Evolutionary conservation across 1,140 invertebrate species (phyloP), one percentile per base, ranked within the genome.

Genomic region (Dolichoris vasculosae): DNA sequence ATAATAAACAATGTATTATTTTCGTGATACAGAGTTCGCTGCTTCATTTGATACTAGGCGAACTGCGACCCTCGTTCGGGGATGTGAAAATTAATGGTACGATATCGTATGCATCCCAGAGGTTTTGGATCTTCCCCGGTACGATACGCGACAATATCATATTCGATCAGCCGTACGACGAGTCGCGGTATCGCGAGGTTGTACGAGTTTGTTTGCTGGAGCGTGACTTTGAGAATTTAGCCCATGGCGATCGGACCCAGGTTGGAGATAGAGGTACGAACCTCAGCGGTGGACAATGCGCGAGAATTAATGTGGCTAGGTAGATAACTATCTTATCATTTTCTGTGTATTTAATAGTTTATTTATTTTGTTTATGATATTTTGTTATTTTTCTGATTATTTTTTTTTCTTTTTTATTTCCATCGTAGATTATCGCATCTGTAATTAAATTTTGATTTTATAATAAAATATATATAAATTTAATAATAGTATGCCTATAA

Each of bases 251-350:
- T 90, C 95, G 95, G 88, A 99, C 98, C 0, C 94, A 98, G 73
- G 97, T 99, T 17, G 98, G 98, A 2, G 95, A 96, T 84, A 94
- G 97, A 87, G 98, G 98, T 64, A 95, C 97, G n/a, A 95, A 95
- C 85, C 93, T 97, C 9, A 98, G 97, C 91, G 98, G 98, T 82
- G 98, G 98, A 63, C 98, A 99, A 92, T 96, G 96, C 88, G 98
- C 98, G 0, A 95, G 98, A 88, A 96, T 99, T 7, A 98, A 97
- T 89, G 93, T 98, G 51, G 97, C 97, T 6, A 85, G 84, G 84
- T 85, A 75, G 20, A 55, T 59, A 79, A 59, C 13, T 13, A 13
- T 48, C 13, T 77, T 77, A 30, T 51, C 43, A 46, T 46, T 46
- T 46, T 46, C 43, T 46, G 6, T 46, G 6, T 46, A 46, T 46